Evolutionary conservation across 2,888 invertebrate species (phyloP).

Genomic region (Ichneumon xanthorius): DNA sequence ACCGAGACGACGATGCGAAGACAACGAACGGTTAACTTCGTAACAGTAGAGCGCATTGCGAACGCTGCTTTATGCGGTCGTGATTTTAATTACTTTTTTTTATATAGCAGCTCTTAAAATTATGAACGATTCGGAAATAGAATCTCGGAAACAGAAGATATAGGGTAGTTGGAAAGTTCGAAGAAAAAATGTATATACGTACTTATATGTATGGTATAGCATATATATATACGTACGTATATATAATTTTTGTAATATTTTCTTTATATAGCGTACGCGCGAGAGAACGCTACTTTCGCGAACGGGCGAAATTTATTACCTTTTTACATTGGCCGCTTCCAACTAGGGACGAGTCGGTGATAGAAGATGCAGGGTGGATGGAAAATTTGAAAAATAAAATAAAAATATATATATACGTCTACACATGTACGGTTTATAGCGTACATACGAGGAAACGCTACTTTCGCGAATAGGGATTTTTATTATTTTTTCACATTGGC

Average conservation of each 20-base stretch:
- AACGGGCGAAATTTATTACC: too few species aligned
- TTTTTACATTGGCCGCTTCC: too few species aligned
- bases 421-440: background rate
- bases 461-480: too few species aligned
- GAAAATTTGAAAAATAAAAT: too few species aligned
- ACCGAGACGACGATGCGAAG: slow-evolving; percentile 24
- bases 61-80: slow-evolving; percentile 10
- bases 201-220: too few species aligned
- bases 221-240: too few species aligned
- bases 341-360: too few species aligned
- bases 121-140: background rate
- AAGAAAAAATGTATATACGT: background rate
- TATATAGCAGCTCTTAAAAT: background rate
- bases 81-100: slow-evolving; percentile 6
- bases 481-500: too few species aligned
- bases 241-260: background rate
- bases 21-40: slow-evolving; percentile 57
- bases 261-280: slow-evolving; percentile 19
- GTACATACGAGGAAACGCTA: slow-evolving; percentile 29
- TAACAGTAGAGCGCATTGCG: slow-evolving; percentile 54
- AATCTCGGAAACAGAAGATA: background rate
- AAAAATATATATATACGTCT: background rate
- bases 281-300: slow-evolving; percentile 14
- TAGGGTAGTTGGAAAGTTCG: background rate
- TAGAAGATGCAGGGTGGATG: too few species aligned